Evolutionary conservation across 2,797 vertebrate genomes (phyloP).

Genomic region (Sphenopsis melanotis): DNA sequence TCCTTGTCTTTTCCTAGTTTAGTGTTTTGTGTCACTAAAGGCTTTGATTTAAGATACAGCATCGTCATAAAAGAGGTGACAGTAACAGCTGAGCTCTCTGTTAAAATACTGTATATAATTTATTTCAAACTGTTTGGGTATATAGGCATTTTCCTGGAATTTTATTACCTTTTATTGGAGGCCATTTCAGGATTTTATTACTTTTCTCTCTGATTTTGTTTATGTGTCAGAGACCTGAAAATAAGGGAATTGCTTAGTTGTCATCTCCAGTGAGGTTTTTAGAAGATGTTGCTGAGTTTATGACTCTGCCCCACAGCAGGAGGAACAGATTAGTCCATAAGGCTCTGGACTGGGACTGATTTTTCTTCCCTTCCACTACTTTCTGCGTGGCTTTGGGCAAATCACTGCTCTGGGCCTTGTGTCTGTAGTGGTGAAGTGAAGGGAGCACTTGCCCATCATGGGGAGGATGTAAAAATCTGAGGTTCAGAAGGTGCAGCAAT

Average conservation of each 20-base stretch:
- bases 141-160: slow-evolving; percentile 38
- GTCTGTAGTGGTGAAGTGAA: neutral
- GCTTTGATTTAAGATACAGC: slow-evolving; percentile 57
- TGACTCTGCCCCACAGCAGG: neutral
- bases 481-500: neutral
- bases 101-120: slow-evolving; percentile 55
- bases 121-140: slow-evolving; percentile 56
- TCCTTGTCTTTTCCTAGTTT: slow-evolving; percentile 46
- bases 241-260: slow-evolving; percentile 50
- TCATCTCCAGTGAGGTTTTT: slow-evolving; percentile 25
- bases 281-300: slow-evolving; percentile 32
- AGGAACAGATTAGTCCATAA: neutral
- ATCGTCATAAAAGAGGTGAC: slow-evolving; percentile 44
- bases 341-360: neutral
- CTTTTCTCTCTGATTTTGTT: slow-evolving; percentile 62
- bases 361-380: neutral
- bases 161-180: slow-evolving; percentile 64
- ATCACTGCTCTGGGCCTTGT: neutral
- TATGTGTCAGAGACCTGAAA: slow-evolving; percentile 53
- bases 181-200: slow-evolving; percentile 55
- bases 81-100: slow-evolving; percentile 53
- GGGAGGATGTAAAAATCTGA: neutral
- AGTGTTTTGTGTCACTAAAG: slow-evolving; percentile 27
- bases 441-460: accelerated
- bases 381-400: neutral